Percentiles rank a stretch among this genome's conserved stretches.
Evolutionary conservation across 2,888 invertebrate species (phyloP).

Genomic region (Cryptosula pallasiana): DNA sequence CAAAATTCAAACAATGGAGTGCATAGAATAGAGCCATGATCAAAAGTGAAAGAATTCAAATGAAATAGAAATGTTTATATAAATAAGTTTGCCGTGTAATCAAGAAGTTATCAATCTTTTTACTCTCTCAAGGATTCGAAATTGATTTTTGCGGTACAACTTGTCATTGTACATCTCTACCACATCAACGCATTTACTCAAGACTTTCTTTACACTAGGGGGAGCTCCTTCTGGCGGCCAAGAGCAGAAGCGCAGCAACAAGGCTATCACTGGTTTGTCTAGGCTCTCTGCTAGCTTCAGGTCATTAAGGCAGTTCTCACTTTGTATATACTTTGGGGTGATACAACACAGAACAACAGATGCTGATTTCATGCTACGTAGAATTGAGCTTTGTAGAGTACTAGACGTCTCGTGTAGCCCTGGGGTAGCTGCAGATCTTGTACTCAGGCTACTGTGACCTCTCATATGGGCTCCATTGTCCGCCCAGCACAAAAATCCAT

Average conservation of each 20-base stretch:
- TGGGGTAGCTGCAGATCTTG: slow-evolving; percentile 31
- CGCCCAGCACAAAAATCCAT: slow-evolving; percentile 43
- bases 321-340: slow-evolving; percentile 49
- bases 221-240: slow-evolving; percentile 46
- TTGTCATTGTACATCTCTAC: slow-evolving; percentile 47
- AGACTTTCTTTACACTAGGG: slow-evolving; percentile 39
- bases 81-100: no score
- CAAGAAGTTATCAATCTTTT: no score
- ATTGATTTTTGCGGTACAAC: slow-evolving; percentile 43
- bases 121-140: slow-evolving; percentile 38
- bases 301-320: slow-evolving; percentile 49
- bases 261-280: slow-evolving; percentile 45
- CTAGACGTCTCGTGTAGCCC: slow-evolving; percentile 28
- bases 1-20: no score
- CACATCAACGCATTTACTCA: slow-evolving; percentile 36
- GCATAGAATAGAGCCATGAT: no score
- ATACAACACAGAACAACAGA: slow-evolving; percentile 43
- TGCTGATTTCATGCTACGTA: slow-evolving; percentile 43
- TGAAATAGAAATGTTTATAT: no score
- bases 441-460: slow-evolving; percentile 39
- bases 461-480: slow-evolving; percentile 41
- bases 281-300: slow-evolving; percentile 45
- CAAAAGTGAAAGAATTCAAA: no score
- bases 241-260: slow-evolving; percentile 41
- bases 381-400: slow-evolving; percentile 41